Conservation (phyloP, 2,797 vertebrate genomes). For the Alauda arvensis region DNA sequence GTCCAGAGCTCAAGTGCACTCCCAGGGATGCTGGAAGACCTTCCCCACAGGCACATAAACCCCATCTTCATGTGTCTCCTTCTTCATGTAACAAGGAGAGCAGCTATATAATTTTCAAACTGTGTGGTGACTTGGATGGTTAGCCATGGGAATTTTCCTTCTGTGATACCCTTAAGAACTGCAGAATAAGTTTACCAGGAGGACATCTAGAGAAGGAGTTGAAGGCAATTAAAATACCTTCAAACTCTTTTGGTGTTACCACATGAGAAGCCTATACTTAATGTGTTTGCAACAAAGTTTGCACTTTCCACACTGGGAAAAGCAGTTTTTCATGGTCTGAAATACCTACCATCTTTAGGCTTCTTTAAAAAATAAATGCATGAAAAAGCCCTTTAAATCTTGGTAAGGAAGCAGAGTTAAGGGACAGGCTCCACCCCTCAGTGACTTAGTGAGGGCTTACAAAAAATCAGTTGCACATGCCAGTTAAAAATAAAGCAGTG, state of each 20-base stretch:
- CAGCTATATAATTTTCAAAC: neutral
- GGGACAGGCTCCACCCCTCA: neutral
- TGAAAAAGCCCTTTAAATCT: neutral
- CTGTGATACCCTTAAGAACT: neutral
- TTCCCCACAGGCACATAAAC: neutral
- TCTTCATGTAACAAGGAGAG: neutral
- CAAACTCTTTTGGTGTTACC: neutral
- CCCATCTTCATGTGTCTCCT: neutral
- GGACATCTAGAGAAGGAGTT: neutral
- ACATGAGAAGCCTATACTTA: neutral
- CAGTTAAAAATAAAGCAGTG: constrained; percentile 9
- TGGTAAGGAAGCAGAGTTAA: neutral
- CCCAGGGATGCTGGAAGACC: neutral
- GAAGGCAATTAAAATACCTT: neutral
- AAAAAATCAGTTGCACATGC: neutral
- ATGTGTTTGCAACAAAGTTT: neutral
- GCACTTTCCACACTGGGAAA: neutral
- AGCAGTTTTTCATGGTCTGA: neutral
- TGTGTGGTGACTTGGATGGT: neutral
- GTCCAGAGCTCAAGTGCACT: neutral
- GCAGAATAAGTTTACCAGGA: neutral
- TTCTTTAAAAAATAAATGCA: neutral
- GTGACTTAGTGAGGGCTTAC: neutral
- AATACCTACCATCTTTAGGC: neutral
- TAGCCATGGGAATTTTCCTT: neutral